These are phyloP conservation scores for Luehdorfia chinensis DNA, from an alignment of 1,140 invertebrate genomes.

Conservation along the genomic window DNA sequence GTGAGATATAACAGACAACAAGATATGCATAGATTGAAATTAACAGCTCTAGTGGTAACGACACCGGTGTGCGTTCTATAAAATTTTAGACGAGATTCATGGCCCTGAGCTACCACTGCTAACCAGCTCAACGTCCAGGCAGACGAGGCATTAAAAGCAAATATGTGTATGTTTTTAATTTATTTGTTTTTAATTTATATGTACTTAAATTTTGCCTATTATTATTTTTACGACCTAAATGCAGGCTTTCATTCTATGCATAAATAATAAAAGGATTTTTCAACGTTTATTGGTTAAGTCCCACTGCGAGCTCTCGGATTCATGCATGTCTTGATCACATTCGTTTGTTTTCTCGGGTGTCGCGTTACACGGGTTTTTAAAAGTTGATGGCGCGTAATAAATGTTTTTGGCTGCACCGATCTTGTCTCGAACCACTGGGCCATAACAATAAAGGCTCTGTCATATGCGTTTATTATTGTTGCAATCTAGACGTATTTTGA, in stretches of 20 bases:
- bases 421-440: slow-evolving; percentile 46
- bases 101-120: too few species aligned
- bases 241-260: slow-evolving; percentile 6
- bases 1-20: too few species aligned
- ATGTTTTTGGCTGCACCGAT: slow-evolving; percentile 66
- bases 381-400: slow-evolving; percentile 70
- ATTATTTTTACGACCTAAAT: not conserved
- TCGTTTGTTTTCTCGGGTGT: slow-evolving; percentile 52
- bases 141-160: too few species aligned
- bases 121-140: too few species aligned
- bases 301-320: slow-evolving; percentile 30
- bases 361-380: slow-evolving; percentile 63
- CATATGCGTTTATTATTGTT: not conserved
- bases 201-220: too few species aligned
- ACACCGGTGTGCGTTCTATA: too few species aligned
- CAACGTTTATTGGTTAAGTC: slow-evolving; percentile 19
- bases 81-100: too few species aligned
- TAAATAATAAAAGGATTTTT: slow-evolving; percentile 17
- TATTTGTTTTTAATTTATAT: too few species aligned
- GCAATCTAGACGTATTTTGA: slow-evolving; percentile 11
- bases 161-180: too few species aligned
- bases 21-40: too few species aligned
- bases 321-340: slow-evolving; percentile 37
- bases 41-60: too few species aligned
- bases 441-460: slow-evolving; percentile 23